Evolutionary conservation across 2,113 vertebrate genomes (phyloP).

Genomic region (Sorex araneus): DNA sequence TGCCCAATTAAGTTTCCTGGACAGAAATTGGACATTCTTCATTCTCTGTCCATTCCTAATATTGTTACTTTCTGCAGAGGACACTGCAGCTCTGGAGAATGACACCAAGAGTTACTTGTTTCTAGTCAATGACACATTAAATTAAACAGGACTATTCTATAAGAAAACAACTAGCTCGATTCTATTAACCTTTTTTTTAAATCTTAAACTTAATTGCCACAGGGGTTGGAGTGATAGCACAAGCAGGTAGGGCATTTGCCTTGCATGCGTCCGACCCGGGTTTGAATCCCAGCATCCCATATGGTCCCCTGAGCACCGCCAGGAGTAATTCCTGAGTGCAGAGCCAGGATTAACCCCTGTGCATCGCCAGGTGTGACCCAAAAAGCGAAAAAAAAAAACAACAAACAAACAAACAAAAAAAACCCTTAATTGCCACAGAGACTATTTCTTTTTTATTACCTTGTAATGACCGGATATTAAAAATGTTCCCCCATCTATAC

Average conservation of each 20-base stretch:
- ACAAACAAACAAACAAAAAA: no score
- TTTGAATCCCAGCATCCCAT: no score
- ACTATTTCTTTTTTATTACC: constrained; percentile 51
- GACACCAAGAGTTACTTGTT: background rate
- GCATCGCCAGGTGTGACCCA: no score
- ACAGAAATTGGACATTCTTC: background rate
- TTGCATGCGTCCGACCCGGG: no score
- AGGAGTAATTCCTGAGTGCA: no score
- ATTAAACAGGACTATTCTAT: background rate
- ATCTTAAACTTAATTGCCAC: background rate
- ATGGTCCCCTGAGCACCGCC: no score
- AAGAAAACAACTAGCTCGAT: background rate
- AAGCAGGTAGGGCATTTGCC: no score
- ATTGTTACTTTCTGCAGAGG: background rate
- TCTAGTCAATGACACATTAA: background rate
- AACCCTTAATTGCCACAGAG: no score
- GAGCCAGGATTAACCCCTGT: no score
- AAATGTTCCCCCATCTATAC: constrained; percentile 21
- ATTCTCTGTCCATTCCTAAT: background rate
- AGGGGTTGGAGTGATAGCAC: background rate
- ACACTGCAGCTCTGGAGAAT: background rate
- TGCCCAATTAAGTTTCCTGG: background rate
- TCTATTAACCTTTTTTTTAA: constrained; percentile 7
- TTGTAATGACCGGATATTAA: background rate
- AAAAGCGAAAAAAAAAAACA: no score